Base-by-base conservation (phyloP, 2,797 vertebrate species). In the Syngnathus acus region DNA sequence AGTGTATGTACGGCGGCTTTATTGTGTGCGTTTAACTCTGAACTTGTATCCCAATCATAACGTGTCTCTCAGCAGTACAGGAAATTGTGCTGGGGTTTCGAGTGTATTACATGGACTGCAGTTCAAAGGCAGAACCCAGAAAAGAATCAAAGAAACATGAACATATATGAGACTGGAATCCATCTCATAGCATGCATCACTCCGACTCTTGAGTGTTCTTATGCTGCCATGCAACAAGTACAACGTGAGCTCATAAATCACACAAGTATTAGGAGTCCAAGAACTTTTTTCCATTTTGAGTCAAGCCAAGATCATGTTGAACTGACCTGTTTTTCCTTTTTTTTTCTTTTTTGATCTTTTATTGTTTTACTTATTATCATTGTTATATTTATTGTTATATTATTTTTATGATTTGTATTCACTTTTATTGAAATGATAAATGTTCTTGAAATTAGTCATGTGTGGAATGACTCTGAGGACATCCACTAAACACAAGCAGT, bases 81-180 rank as follows among this genome's bases (percentile, higher is more conserved):
- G 88, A 91, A 89, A 89, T 91, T 90, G 82, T 76, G 50, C 42
- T 69, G 71, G 72, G 85, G 82, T 85, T 78, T 67, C 21, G 68
- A 78, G 75, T 86, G 84, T 83, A 86, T 84, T 82, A 75, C 74
- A 55, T 19, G 37, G 73, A 70, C 67, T 9, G 32, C 54, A 74
- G 80, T 87, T 89, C 78, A 90, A 90, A 89, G 79, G 68, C 71
- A 40, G 64, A 71, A 74, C 61, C 65, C 60, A 74, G 72, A 77
- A 79, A 79, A 69, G 69, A 73, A 72, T 86, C 72, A 71, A 74
- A 84, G 65, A 84, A 81, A 85, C 81, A 76, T 79, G 69, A 74
- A 74, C 77, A 68, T 84, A 78, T 87, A 84, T 85, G 79, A 86
- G 82, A 80, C 60, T 47, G 64, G 71, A 78, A 81, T 87, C 82